These are phyloP conservation scores for Aproaerema taeniolella DNA, from an alignment of 2,888 invertebrate species.

Conservation along the genomic window DNA sequence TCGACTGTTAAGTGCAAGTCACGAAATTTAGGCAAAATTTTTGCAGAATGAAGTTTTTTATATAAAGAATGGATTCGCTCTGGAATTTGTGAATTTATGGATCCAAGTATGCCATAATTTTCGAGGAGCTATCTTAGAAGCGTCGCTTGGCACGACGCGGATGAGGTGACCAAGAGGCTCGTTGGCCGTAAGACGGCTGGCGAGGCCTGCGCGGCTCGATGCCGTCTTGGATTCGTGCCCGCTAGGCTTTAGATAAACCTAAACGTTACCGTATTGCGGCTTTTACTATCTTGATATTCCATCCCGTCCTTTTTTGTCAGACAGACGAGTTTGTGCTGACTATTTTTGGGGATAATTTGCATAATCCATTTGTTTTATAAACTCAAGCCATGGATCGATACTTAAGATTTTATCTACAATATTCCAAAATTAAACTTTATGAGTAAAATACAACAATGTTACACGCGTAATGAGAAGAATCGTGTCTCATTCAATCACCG, in stretches of 20 bases:
- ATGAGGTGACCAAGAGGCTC: constrained; percentile 27
- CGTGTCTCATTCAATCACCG: constrained; percentile 6
- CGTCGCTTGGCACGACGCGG: constrained; percentile 50
- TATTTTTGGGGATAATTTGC: neutral
- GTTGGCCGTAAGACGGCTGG: constrained; percentile 25
- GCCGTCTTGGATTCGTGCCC: constrained; percentile 65
- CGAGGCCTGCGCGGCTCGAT: constrained; percentile 38
- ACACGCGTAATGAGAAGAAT: constrained; percentile 2
- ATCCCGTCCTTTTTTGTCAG: constrained; percentile 6
- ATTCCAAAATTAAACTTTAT: too few species aligned
- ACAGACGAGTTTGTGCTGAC: neutral
- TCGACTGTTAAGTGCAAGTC: too few species aligned
- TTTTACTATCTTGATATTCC: constrained; percentile 21
- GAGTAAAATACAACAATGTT: too few species aligned
- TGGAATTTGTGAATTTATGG: too few species aligned
- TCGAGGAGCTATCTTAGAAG: constrained; percentile 21
- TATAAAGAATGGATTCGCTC: too few species aligned
- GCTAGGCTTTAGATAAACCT: constrained; percentile 52
- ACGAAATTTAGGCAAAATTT: too few species aligned
- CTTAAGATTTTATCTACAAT: neutral
- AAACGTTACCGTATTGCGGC: constrained; percentile 49
- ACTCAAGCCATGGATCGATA: too few species aligned
- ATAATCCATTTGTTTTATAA: neutral
- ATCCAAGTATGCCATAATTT: constrained; percentile 28
- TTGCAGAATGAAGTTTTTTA: too few species aligned